A percentile compares a stretch with the other conserved stretches of the same genome.
phyloP scores from a whole-genome alignment of 2,888 invertebrate species.

The Cotesia congregata region DNA sequence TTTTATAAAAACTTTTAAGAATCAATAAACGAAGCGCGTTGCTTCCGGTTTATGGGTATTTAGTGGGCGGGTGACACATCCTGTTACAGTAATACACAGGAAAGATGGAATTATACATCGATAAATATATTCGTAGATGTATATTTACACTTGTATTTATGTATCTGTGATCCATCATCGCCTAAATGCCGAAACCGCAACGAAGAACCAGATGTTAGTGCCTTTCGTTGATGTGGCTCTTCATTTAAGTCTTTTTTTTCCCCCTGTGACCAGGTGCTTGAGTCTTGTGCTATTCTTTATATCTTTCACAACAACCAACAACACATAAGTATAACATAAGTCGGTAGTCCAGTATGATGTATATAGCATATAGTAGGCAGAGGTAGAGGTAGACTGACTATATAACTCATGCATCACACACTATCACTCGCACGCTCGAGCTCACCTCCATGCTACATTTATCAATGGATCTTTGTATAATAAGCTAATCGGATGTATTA shows the following conservation, averaged over 20 bases:
- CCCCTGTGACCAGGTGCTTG: constrained; percentile 48
- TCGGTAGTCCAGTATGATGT: constrained; percentile 17
- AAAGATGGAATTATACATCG: background rate
- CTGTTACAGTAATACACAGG: background rate
- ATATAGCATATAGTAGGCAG: background rate
- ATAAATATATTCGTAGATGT: background rate
- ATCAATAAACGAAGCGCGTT: background rate
- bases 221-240: constrained; percentile 42
- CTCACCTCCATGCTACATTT: constrained; percentile 60
- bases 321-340: background rate
- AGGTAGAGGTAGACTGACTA: constrained; percentile 34
- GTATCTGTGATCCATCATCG: constrained; percentile 59
- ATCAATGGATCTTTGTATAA: constrained; percentile 66
- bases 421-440: constrained; percentile 45
- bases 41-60: background rate
- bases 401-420: background rate
- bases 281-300: constrained; percentile 21
- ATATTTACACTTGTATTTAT: background rate
- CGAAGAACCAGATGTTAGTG: constrained; percentile 60
- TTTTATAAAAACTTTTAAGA: background rate
- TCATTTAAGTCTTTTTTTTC: constrained; percentile 43
- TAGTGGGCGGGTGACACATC: constrained; percentile 1
- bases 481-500: constrained; percentile 65
- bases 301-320: constrained; percentile 11
- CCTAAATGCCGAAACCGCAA: constrained; percentile 65